Conservation (phyloP, 1,140 invertebrate genomes). For the Radopholus similis region DNA sequence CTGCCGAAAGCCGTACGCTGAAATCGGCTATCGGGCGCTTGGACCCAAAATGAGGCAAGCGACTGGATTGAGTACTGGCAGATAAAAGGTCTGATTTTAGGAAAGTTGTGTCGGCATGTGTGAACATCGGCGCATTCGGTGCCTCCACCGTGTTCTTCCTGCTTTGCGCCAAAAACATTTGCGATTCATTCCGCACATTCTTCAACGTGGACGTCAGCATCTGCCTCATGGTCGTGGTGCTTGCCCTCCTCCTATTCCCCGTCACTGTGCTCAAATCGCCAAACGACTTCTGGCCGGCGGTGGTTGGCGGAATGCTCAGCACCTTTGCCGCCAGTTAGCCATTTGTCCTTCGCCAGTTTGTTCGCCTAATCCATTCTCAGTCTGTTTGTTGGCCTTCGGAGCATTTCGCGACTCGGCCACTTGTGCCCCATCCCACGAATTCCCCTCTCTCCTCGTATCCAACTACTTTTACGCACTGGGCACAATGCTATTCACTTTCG, state of each 20-base stretch:
- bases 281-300: too few relatives aligned
- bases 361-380: neutral
- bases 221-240: conserved; percentile 1
- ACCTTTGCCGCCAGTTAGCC: conserved; percentile 27
- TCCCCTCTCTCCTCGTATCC: conserved; percentile 34
- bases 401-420: conserved; percentile 24
- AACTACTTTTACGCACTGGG: conserved; percentile 61
- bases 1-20: too few relatives aligned
- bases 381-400: conserved; percentile 43
- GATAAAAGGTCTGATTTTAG: too few relatives aligned
- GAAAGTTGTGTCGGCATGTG: neutral
- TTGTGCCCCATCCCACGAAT: conserved; percentile 31
- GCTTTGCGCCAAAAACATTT: conserved; percentile 9
- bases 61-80: too few relatives aligned
- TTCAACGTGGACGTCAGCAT: conserved; percentile 1
- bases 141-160: conserved; percentile 2
- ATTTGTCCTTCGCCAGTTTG: neutral
- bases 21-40: conserved; percentile 35
- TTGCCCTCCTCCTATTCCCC: too few relatives aligned
- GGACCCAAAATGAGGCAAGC: conserved; percentile 44
- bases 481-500: conserved; percentile 61
- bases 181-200: neutral
- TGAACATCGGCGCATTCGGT: conserved; percentile 12
- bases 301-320: conserved; percentile 66
- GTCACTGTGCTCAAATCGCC: too few relatives aligned